Conservation (phyloP, 2,113 vertebrate species). For the Felis chaus region DNA sequence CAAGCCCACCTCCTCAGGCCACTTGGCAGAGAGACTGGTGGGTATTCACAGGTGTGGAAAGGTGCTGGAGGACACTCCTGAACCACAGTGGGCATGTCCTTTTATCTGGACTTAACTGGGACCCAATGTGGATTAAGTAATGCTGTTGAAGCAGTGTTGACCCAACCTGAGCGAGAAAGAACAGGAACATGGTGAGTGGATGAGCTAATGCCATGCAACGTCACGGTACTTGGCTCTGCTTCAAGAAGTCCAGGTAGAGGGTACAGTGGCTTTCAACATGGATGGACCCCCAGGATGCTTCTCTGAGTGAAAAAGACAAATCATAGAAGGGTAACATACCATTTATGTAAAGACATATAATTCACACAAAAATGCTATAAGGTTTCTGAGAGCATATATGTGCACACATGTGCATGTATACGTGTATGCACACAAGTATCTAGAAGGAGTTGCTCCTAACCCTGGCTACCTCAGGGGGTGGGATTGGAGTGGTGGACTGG, state of each 20-base stretch:
- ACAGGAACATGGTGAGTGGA: neutral
- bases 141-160: neutral
- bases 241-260: neutral
- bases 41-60: neutral
- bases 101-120: neutral
- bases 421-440: neutral
- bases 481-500: neutral
- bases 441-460: neutral
- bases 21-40: neutral
- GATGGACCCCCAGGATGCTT: neutral
- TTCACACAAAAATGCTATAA: neutral
- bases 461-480: neutral
- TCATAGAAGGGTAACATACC: neutral
- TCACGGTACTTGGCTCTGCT: neutral
- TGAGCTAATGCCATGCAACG: neutral
- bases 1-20: neutral
- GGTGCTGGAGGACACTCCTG: neutral
- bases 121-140: neutral
- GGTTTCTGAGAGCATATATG: neutral
- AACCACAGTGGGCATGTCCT: neutral
- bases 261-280: neutral
- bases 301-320: conserved; percentile 16
- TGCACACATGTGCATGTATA: neutral
- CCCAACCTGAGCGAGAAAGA: neutral
- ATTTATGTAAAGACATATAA: neutral